Evolutionary conservation across 1,140 invertebrate species (phyloP).

Genomic region (Drosophila subobscura): DNA sequence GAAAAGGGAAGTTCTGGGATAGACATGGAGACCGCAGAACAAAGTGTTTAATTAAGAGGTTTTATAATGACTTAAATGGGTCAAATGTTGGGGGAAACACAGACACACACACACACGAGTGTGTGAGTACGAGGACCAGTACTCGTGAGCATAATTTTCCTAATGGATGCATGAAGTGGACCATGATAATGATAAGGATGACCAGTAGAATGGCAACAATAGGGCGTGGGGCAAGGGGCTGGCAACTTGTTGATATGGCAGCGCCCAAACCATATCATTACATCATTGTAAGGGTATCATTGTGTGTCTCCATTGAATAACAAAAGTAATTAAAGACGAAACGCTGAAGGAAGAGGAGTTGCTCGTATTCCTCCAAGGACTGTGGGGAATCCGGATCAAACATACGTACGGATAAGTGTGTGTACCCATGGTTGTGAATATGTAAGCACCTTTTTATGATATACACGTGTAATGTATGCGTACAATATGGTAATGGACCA

Average conservation of each 20-base stretch:
- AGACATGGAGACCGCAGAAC: conserved; percentile 8
- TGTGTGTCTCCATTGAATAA: conserved; percentile 17
- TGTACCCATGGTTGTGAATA: conserved; percentile 7
- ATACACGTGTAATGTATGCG: conserved; percentile 50
- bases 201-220: conserved; percentile 1
- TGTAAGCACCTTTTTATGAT: conserved; percentile 49
- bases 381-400: conserved; percentile 40
- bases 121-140: no score
- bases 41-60: conserved; percentile 62
- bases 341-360: no score
- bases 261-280: conserved; percentile 2
- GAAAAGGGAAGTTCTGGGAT: background rate
- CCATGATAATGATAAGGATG: conserved; percentile 12
- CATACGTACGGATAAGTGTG: conserved; percentile 27
- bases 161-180: conserved; percentile 48
- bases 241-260: conserved; percentile 70
- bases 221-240: conserved; percentile 9
- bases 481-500: conserved; percentile 56
- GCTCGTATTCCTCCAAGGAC: background rate
- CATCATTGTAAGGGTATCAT: conserved; percentile 17
- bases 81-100: conserved; percentile 30
- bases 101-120: no score
- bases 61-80: conserved; percentile 61
- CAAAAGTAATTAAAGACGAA: conserved; percentile 27
- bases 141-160: conserved; percentile 52